A percentile compares a stretch with the other conserved stretches of the same genome.
Conservation (phyloP, 2,113 vertebrate genomes). For the Dendropsophus ebraccatus region DNA sequence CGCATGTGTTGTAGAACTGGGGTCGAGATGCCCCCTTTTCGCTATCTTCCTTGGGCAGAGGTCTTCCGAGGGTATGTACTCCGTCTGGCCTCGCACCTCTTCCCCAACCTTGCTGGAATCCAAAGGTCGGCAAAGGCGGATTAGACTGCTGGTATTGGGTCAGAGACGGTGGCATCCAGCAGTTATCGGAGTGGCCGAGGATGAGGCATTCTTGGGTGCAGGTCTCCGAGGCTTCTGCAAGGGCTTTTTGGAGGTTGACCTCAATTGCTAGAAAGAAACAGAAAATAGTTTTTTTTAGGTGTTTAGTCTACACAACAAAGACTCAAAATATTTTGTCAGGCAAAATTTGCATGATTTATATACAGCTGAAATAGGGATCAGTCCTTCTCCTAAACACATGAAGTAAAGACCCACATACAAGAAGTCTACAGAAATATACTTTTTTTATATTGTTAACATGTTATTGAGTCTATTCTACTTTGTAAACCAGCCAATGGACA, state of each 20-base stretch:
- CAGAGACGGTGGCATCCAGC: slow-evolving; percentile 95
- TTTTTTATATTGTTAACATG: too few relatives aligned
- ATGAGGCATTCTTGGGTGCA: slow-evolving; percentile 97
- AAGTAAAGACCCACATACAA: too few relatives aligned
- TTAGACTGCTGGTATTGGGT: slow-evolving; percentile 78
- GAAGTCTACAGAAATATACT: too few relatives aligned
- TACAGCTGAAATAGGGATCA: neutral
- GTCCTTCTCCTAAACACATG: neutral
- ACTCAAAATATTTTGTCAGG: too few relatives aligned
- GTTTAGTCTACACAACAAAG: neutral
- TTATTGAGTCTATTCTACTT: too few relatives aligned
- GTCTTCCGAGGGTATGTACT: slow-evolving; percentile 82
- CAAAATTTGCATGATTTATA: neutral
- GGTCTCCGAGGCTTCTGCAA: slow-evolving; percentile 93
- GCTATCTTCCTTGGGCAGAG: slow-evolving; percentile 84
- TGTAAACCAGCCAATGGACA: too few relatives aligned
- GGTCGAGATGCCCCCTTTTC: slow-evolving; percentile 80
- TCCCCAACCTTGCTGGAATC: slow-evolving; percentile 84
- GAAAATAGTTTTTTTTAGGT: neutral
- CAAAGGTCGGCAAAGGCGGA: slow-evolving; percentile 75
- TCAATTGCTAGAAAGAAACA: slow-evolving; percentile 82
- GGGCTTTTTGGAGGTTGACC: slow-evolving; percentile 90
- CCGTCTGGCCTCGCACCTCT: slow-evolving; percentile 78
- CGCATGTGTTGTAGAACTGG: slow-evolving; percentile 89
- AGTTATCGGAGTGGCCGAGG: slow-evolving; percentile 96